A percentile compares a stretch with the other conserved stretches of the same genome.
phyloP scores from a whole-genome alignment of 2,113 vertebrate species.

The Hypocryptadius cinnamomeus region DNA sequence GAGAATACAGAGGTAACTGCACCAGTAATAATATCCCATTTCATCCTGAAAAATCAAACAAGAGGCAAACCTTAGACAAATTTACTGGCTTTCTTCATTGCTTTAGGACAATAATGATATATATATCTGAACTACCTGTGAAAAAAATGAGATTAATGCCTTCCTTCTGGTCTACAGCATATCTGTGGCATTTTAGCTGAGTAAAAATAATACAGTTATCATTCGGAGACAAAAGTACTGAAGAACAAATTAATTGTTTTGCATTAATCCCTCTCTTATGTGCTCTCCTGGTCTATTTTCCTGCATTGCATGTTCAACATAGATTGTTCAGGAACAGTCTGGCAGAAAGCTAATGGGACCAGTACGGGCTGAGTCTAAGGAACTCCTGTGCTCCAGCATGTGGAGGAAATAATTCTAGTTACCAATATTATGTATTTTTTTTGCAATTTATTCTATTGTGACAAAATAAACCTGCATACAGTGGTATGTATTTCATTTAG shows the following conservation, averaged over 20 bases:
- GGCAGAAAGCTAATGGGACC: not conserved
- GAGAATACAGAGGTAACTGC: not conserved
- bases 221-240: not conserved
- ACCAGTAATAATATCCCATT: not conserved
- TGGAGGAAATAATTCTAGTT: not conserved
- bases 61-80: not conserved
- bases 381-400: not conserved
- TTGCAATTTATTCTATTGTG: not conserved
- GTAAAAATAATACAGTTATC: not conserved
- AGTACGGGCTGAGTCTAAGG: not conserved
- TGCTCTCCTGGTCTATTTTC: not conserved
- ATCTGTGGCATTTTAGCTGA: not conserved
- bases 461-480: not conserved
- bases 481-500: not conserved
- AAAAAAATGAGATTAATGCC: not conserved
- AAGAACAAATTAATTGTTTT: not conserved
- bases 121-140: not conserved
- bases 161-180: not conserved
- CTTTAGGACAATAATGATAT: not conserved
- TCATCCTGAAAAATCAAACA: not conserved
- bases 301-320: not conserved
- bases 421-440: not conserved
- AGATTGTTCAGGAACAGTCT: not conserved
- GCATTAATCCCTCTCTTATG: not conserved
- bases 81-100: not conserved